These are phyloP conservation scores for Drosophila falleni DNA, from an alignment of 2,888 invertebrate genomes.

Conservation along the genomic window DNA sequence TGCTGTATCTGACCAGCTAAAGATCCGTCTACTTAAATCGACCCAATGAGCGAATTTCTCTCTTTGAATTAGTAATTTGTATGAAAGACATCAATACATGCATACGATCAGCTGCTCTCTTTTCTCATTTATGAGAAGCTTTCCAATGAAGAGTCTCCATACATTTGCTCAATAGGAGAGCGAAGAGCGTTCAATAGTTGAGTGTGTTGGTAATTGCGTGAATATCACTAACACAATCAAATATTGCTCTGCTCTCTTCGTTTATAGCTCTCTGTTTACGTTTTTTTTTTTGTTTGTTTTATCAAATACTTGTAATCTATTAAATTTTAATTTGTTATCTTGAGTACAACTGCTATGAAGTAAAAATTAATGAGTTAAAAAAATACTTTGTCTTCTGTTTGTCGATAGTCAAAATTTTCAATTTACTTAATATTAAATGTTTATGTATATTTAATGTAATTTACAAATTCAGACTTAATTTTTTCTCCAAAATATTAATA, in stretches of 20 bases:
- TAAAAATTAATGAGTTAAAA: too few relatives aligned
- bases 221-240: background rate
- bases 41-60: background rate
- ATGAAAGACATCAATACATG: conserved; percentile 6
- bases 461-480: too few relatives aligned
- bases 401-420: too few relatives aligned
- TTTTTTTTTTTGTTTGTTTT: background rate
- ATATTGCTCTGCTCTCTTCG: background rate
- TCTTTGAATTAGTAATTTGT: background rate
- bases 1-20: conserved; percentile 1
- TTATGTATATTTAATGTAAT: too few relatives aligned
- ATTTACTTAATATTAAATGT: too few relatives aligned
- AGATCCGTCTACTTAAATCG: background rate
- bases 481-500: too few relatives aligned
- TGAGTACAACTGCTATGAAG: too few relatives aligned
- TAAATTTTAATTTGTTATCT: background rate
- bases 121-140: background rate
- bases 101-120: conserved; percentile 4
- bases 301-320: background rate
- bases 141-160: background rate
- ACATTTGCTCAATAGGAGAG: background rate
- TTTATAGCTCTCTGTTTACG: conserved; percentile 8
- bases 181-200: background rate
- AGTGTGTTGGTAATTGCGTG: background rate
- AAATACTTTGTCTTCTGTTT: too few relatives aligned